Conservation (phyloP, 2,888 invertebrate species). For the Odontocolon sp. region DNA sequence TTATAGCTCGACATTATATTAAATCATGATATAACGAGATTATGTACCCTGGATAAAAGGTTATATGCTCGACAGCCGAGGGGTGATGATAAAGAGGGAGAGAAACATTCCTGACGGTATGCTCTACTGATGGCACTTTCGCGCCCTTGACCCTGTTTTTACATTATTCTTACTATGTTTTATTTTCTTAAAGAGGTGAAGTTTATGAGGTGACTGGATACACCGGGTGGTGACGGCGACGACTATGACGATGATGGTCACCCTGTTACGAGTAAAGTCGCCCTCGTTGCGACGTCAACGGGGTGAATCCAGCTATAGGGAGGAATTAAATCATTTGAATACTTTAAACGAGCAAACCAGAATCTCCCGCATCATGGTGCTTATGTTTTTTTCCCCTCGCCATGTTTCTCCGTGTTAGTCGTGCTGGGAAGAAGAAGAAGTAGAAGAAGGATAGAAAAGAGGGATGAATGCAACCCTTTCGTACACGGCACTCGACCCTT, state of each 20-base stretch:
- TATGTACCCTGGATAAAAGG: constrained; percentile 2
- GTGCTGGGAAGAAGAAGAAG: neutral
- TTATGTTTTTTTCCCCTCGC: too few species aligned
- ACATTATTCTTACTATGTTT: neutral
- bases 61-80: neutral
- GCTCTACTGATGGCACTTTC: neutral
- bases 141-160: constrained; percentile 23
- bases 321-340: constrained; percentile 59
- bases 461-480: constrained; percentile 45
- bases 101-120: constrained; percentile 9
- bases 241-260: too few species aligned
- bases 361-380: neutral
- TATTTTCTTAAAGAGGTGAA: constrained; percentile 11
- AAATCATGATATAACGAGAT: neutral
- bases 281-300: constrained; percentile 22
- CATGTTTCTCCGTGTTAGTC: too few species aligned
- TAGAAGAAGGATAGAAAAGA: neutral
- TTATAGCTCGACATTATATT: neutral
- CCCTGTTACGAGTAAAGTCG: constrained; percentile 1
- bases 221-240: constrained; percentile 9
- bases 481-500: constrained; percentile 38
- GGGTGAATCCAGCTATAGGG: constrained; percentile 49
- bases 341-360: constrained; percentile 3
- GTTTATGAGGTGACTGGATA: neutral
- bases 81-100: neutral